These are phyloP conservation scores for Bambusicola thoracicus DNA, from an alignment of 2,113 vertebrate genomes.

Conservation along the genomic window DNA sequence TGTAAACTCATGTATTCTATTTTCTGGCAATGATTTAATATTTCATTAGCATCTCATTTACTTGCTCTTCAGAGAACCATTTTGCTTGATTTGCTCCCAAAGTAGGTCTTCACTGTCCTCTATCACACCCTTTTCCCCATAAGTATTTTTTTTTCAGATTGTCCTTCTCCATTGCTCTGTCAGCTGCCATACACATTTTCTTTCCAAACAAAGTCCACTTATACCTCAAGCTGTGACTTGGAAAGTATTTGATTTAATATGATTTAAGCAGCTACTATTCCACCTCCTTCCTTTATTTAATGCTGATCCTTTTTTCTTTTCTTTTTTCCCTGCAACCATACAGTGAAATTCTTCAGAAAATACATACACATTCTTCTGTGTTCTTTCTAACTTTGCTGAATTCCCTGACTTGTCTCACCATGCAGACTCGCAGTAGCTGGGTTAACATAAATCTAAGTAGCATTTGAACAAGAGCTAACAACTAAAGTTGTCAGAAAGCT, in stretches of 20 bases:
- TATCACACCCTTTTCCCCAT: background rate
- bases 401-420: background rate
- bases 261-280: background rate
- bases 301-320: background rate
- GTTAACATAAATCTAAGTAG: background rate
- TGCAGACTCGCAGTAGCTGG: background rate
- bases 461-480: background rate
- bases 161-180: background rate
- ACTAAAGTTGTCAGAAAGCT: background rate
- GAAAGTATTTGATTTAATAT: background rate
- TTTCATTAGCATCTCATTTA: background rate
- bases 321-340: background rate
- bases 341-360: background rate
- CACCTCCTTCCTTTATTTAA: background rate
- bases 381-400: background rate
- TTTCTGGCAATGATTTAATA: background rate
- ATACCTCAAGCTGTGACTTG: background rate
- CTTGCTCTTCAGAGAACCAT: background rate
- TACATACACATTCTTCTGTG: background rate
- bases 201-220: background rate
- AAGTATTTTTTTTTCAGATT: background rate
- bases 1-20: background rate
- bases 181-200: background rate
- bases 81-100: background rate
- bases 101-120: background rate